Conservation (phyloP, 2,113 vertebrate species). For the Variabilichromis moorii region DNA sequence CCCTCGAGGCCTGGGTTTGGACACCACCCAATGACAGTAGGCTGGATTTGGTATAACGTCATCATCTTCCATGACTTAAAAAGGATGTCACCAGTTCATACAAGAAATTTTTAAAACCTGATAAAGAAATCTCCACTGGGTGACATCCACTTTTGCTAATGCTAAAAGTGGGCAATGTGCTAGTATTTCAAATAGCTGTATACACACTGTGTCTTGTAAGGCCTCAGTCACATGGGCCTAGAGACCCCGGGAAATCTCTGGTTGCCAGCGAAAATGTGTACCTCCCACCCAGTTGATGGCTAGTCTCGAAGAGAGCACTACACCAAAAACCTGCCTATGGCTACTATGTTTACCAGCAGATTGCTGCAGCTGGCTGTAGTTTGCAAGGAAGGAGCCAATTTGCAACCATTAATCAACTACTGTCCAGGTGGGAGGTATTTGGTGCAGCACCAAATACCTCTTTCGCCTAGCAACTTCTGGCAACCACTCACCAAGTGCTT, state of each 20-base stretch:
- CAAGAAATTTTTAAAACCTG: not conserved
- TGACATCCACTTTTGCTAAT: not conserved
- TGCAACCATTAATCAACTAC: not conserved
- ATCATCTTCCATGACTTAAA: not conserved
- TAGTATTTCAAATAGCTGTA: not conserved
- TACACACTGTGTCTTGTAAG: not conserved
- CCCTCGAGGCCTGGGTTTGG: not conserved
- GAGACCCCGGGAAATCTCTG: not conserved
- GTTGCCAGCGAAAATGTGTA: not conserved
- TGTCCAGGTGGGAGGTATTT: not conserved
- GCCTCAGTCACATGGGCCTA: not conserved
- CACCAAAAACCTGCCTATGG: not conserved
- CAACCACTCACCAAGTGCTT: not conserved
- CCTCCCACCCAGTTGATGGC: not conserved
- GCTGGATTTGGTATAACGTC: not conserved
- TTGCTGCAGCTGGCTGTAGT: fast-evolving
- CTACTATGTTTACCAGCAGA: not conserved
- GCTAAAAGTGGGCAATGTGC: not conserved
- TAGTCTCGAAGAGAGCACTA: not conserved
- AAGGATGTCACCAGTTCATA: not conserved
- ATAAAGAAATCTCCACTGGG: not conserved
- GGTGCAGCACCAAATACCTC: not conserved
- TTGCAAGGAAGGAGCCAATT: not conserved
- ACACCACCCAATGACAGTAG: not conserved
- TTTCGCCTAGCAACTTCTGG: not conserved